Base-by-base conservation (phyloP, 2,113 vertebrate genomes). In the Stomatorhinus ivindoensis region DNA sequence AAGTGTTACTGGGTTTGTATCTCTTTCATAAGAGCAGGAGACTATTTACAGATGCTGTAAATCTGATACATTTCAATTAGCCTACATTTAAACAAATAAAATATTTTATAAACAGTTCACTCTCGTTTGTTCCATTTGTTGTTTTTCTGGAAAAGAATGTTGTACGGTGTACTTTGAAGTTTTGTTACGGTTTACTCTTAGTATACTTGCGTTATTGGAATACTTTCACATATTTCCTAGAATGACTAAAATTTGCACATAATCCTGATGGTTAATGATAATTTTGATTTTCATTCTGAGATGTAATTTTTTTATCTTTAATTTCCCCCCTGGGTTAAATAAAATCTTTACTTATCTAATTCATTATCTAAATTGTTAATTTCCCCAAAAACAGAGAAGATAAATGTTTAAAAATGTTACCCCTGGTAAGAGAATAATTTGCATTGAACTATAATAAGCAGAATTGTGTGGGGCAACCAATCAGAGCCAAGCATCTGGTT, bases 1-100 rank as follows among this genome's bases (percentile, higher is more conserved):
- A 83, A 91, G 88, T 94, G 92, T 92, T 91, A 91, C 90, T 87
- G 90, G 91, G 91, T 92, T 93, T 93, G 90, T 92, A 90, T 92
- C 92, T 90, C 89, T 90, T 91, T 93, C 89, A 90, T 93, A 58
- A 92, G 85, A 91, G 90, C 90, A 90, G 89, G 91, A 93, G 91
- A 93, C 92, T 91, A 88, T 92, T 76, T 31, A 91, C 92, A 89
- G 89, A 91, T 89, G 92, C 92, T 92, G 91, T 94, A 90, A 93
- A 93, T 94, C 92, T 73, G 90, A 95, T 90, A 94, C 94, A 93
- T 94, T 94, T 94, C 95, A 94, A 89, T 95, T 94, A 94, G 92
- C 91, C 92, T 93, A 93, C 90, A 44, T 91, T 92, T 94, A 93
- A 93, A 93, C 91, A 92, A 95, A 93, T 93, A 93, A 95, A 94